These are phyloP conservation scores for Fistularia commersonii DNA, from an alignment of 2,797 vertebrate genomes.

Conservation along the genomic window DNA sequence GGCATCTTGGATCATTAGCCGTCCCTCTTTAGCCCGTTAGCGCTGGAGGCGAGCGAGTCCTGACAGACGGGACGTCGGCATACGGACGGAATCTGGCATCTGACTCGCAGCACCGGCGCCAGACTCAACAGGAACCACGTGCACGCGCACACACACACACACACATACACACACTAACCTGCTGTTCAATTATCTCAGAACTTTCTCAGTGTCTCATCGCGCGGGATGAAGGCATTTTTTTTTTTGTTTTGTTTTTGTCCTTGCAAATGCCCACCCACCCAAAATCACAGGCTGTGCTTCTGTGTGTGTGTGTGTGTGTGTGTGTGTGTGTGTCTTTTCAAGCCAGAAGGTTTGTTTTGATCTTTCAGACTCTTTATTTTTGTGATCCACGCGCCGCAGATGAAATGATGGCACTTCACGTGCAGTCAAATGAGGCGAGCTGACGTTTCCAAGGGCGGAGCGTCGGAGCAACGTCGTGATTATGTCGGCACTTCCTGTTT, in stretches of 20 bases:
- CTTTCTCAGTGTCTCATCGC: constrained; percentile 40
- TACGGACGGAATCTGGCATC: constrained; percentile 66
- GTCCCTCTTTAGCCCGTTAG: constrained; percentile 57
- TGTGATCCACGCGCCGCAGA: too few species aligned
- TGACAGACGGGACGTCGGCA: constrained; percentile 59
- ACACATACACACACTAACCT: constrained; percentile 36
- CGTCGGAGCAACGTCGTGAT: too few species aligned
- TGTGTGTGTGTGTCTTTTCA: too few species aligned
- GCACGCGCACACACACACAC: constrained; percentile 19
- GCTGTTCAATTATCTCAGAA: constrained; percentile 53
- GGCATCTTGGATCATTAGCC: constrained; percentile 46
- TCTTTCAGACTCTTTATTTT: too few species aligned
- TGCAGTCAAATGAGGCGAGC: too few species aligned
- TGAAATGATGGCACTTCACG: too few species aligned
- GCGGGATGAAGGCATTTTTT: constrained; percentile 39
- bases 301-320: too few species aligned
- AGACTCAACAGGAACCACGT: constrained; percentile 36
- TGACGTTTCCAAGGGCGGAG: too few species aligned
- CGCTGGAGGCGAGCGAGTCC: constrained; percentile 44
- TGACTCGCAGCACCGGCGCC: constrained; percentile 35
- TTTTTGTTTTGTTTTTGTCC: too few species aligned
- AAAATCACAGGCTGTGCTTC: too few species aligned
- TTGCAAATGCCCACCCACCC: constrained; percentile 30
- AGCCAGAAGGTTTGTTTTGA: too few species aligned
- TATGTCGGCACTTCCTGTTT: too few species aligned